phyloP scores from a whole-genome alignment of 2,888 invertebrate genomes.

The Lepas anatifera region DNA sequence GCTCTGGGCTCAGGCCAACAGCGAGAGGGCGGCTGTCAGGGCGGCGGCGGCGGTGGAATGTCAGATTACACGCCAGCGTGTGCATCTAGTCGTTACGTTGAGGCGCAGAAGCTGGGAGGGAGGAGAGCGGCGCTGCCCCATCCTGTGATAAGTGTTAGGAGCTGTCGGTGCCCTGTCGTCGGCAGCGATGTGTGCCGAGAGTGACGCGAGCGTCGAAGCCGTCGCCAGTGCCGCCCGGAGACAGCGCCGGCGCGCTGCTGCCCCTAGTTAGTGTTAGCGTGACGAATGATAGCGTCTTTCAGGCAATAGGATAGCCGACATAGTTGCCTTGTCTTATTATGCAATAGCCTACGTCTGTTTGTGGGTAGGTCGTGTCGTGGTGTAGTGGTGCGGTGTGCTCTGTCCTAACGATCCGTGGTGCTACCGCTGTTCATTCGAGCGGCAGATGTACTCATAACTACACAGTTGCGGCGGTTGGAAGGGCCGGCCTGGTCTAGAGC shows the following conservation, averaged over 20 bases:
- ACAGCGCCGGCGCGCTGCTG: neutral
- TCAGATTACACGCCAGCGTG: neutral
- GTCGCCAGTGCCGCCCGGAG: neutral
- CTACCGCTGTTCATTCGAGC: neutral
- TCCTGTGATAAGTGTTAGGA: conserved; percentile 1
- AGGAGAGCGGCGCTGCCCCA: neutral
- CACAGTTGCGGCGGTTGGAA: neutral
- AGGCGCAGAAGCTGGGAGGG: neutral
- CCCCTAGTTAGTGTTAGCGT: neutral
- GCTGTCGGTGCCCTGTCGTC: neutral
- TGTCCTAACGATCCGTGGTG: neutral
- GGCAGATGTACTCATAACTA: neutral
- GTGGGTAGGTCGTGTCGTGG: neutral
- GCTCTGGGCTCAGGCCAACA: neutral
- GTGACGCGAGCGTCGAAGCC: neutral
- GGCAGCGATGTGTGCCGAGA: neutral
- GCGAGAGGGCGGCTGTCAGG: neutral
- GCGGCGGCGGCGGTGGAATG: too few relatives aligned
- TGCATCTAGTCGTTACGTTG: conserved; percentile 3
- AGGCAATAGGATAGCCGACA: conserved; percentile 3
- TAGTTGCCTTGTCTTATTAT: conserved; percentile 10
- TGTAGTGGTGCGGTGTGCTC: neutral
- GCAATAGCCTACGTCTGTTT: neutral
- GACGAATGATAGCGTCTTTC: conserved; percentile 9
- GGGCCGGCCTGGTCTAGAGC: neutral